Base-by-base conservation (phyloP, 2,113 vertebrate genomes). In the Tupaia chinensis region DNA sequence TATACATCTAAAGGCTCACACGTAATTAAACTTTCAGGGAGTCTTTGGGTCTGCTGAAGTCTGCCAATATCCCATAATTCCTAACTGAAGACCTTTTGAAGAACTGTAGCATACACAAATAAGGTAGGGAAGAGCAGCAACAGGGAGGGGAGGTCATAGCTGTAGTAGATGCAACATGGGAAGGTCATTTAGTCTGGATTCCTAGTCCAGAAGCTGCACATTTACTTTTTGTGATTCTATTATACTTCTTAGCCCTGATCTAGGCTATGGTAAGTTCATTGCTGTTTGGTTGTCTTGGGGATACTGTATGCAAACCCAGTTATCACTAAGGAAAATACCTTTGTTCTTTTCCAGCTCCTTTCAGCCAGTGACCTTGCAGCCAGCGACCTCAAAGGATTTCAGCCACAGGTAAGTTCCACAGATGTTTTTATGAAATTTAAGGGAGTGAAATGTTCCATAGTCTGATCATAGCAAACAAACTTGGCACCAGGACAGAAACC, bases 311-410 rank as follows among this genome's bases (percentile, higher is more conserved):
- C 60, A 94, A 25, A 95, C 10, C 19, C 69, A 34, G 61, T 6
- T 61, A 23, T 95, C 56, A 79, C 77, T 97, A 81, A 98, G n/a
- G 44, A 65, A 80, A 81, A 69, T 61, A 53, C 27, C 8, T 95
- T 86, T 97, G 53, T 95, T 97, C 53, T 97, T 93, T 97, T 85
- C 73, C 60, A 97, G 97, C 96, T 97, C 90, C 97, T 97, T 78
- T 20, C 96, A 93, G 83, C 94, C 97, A 97, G 93, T 96, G 97
- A 98, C 87, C 96, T 97, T 93, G 92, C 96, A 97, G 89, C 97
- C 97, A 97, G 90, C 0, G 97, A 98, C 97, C 97, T 98, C 95
- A 97, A 98, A 97, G 97, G 96, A 97, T 97, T 97, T 97, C 97
- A 98, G 96, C 97, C 97, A 96, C 97, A 97, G 96, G 97, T 98